Evolutionary conservation across 2,113 vertebrate genomes (phyloP).

Genomic region (Dromas ardeola): DNA sequence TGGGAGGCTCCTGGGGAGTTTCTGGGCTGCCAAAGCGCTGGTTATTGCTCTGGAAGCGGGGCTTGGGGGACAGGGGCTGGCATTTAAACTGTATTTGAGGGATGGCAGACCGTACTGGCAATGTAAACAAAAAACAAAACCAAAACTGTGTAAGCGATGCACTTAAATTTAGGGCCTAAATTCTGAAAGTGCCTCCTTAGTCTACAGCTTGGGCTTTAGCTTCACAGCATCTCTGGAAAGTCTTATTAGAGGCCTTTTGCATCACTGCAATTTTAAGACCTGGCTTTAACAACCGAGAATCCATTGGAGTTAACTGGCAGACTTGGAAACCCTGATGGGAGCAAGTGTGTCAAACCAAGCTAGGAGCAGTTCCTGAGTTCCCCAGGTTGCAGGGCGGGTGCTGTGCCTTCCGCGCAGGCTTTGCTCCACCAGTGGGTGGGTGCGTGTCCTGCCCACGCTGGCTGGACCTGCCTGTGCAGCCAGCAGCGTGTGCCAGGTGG

Average conservation of each 20-base stretch:
- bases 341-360: accelerated
- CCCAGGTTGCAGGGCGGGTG: not conserved
- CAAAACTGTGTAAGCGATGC: accelerated
- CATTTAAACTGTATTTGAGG: accelerated
- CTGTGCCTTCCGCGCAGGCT: not conserved
- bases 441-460: not conserved
- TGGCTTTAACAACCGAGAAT: accelerated
- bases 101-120: not conserved
- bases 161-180: not conserved
- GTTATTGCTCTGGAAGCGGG: not conserved
- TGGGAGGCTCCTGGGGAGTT: not conserved
- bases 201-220: not conserved
- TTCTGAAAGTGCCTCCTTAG: accelerated
- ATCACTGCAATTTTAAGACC: accelerated
- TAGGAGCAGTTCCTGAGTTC: accelerated
- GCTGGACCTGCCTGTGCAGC: accelerated
- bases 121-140: accelerated
- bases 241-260: not conserved
- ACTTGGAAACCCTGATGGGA: not conserved
- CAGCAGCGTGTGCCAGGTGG: accelerated
- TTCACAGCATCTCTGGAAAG: not conserved
- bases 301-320: not conserved
- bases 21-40: not conserved
- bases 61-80: not conserved
- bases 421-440: not conserved